Conservation (phyloP, 2,888 invertebrate genomes). For the Stenolophus ochropezus region DNA sequence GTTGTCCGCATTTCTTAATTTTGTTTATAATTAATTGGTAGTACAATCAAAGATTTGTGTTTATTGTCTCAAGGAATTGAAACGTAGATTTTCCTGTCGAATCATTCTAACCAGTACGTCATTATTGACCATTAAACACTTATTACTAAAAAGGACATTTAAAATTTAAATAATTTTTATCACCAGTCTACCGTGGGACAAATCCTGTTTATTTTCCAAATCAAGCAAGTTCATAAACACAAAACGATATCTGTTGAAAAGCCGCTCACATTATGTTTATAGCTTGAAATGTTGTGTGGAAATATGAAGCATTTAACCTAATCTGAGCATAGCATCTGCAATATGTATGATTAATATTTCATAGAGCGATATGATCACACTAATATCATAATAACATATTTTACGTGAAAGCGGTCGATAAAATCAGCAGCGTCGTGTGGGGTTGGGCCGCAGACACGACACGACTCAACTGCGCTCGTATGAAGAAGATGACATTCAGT, state of each 20-base stretch:
- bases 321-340: not conserved
- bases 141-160: too few relatives aligned
- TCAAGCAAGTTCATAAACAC: not conserved
- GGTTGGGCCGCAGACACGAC: constrained; percentile 2
- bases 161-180: too few relatives aligned
- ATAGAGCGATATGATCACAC: constrained; percentile 20
- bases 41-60: too few relatives aligned
- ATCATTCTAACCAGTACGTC: too few relatives aligned
- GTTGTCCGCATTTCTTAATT: too few relatives aligned
- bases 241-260: not conserved
- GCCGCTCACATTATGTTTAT: not conserved
- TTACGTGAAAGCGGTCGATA: constrained; percentile 5
- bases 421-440: constrained; percentile 14
- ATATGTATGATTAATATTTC: constrained; percentile 28
- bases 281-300: not conserved
- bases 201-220: too few relatives aligned
- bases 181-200: too few relatives aligned
- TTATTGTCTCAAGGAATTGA: too few relatives aligned
- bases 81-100: too few relatives aligned
- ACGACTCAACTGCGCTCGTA: constrained; percentile 3
- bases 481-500: constrained; percentile 44
- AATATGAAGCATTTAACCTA: not conserved
- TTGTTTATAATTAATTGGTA: too few relatives aligned
- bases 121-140: too few relatives aligned
- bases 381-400: constrained; percentile 42